phyloP scores from a whole-genome alignment of 2,113 vertebrate genomes.

The Ceratotherium simum region DNA sequence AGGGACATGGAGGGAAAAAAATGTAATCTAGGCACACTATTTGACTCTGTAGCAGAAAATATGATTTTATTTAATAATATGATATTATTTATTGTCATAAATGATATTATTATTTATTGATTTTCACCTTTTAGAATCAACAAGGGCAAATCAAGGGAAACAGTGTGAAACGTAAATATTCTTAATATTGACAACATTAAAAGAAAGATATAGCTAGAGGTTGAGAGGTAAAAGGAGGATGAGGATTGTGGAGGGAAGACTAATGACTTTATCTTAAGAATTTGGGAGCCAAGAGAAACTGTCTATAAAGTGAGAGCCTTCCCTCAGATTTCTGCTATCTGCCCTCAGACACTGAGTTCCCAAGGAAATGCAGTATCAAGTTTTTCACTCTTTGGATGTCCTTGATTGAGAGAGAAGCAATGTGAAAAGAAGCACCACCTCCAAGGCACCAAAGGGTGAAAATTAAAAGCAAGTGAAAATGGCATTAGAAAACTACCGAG shows the following conservation, averaged over 20 bases:
- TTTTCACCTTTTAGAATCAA: slow-evolving; percentile 24
- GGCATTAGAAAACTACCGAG: neutral
- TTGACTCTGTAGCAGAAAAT: slow-evolving; percentile 14
- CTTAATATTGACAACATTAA: neutral
- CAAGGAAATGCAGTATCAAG: neutral
- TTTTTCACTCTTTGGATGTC: neutral
- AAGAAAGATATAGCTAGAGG: neutral
- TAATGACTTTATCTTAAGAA: neutral
- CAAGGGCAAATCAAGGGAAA: neutral
- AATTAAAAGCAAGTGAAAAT: slow-evolving; percentile 34
- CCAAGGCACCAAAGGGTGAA: neutral
- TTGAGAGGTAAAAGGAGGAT: neutral
- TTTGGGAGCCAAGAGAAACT: neutral
- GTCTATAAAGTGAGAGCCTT: neutral
- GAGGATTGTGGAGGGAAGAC: neutral
- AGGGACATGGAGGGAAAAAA: neutral
- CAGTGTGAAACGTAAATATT: neutral
- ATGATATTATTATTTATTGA: neutral
- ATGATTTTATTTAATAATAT: neutral
- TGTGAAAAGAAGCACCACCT: neutral
- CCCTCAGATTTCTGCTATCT: neutral
- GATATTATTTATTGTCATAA: neutral
- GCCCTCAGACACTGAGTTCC: neutral
- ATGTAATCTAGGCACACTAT: neutral
- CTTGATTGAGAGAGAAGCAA: neutral